Conservation (phyloP, 2,113 vertebrate species). For the Ctenomys sociabilis region DNA sequence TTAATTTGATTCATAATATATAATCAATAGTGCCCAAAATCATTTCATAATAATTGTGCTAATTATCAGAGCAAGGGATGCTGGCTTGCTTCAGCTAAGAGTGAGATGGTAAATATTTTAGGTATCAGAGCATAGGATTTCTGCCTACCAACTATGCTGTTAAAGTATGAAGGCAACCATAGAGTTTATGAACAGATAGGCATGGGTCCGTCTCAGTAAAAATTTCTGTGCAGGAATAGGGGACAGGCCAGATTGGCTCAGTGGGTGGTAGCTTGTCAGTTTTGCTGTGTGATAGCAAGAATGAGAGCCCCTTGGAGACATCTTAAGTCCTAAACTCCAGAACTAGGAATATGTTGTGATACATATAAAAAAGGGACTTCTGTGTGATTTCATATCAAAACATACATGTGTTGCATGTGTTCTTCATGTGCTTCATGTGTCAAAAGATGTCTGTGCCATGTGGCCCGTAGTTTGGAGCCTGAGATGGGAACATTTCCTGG, state of each 20-base stretch:
- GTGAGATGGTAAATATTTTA: constrained; percentile 18
- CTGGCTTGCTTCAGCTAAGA: neutral
- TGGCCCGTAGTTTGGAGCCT: neutral
- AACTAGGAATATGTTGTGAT: neutral
- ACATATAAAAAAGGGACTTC: neutral
- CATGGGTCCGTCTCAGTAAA: neutral
- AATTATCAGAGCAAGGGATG: neutral
- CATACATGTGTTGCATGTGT: neutral
- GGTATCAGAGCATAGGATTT: neutral
- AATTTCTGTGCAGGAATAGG: neutral
- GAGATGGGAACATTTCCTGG: neutral
- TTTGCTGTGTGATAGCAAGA: neutral
- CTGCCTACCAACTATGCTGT: neutral
- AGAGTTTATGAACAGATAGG: neutral
- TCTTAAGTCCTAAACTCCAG: neutral
- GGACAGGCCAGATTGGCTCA: neutral
- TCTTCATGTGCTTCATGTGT: neutral
- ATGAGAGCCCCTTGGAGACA: neutral
- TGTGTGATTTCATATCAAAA: neutral
- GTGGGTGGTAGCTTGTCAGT: neutral
- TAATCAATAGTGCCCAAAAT: neutral
- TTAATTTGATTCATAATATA: constrained; percentile 40
- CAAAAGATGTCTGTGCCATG: neutral
- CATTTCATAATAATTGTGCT: neutral
- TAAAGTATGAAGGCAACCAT: neutral